Evolutionary conservation across 2,113 vertebrate genomes (phyloP), one percentile per base, ranked within the genome.

Genomic region (Meleagris gallopavo): DNA sequence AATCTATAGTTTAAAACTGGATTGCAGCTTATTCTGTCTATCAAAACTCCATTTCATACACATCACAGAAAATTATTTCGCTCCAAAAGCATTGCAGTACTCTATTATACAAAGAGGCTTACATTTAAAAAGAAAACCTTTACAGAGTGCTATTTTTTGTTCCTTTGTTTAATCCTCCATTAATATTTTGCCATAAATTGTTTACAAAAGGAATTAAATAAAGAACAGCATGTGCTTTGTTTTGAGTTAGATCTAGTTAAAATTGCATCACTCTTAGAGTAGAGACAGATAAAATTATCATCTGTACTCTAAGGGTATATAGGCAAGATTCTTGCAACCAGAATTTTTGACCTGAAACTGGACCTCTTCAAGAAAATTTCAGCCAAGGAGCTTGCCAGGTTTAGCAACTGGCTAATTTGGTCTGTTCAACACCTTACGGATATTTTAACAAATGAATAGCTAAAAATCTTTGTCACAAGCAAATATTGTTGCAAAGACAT

Each of bases 1-100:
- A 98, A 98, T 98, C 98, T 98, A 98, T 98, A 98, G 98, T 97
- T 98, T 98, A 98, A 96, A 97, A 97, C 97, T 97, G 96, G 96
- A 98, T 98, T 98, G 96, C 97, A 97, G 96, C 96, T 98, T 97
- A 95, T 82, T 97, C 98, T 98, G 97, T 97, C 98, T 97, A 97
- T 97, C 98, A 98, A 97, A 98, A 97, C 96, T 96, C 95, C 93
- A 83, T 97, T 97, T 98, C 97, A 95, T 97, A 97, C 96, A 94
- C 89, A 97, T 93, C 97, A 97, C 96, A 95, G 91, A 92, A 95
- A 97, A 93, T 91, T 95, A 96, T 96, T 97, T 96, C 89, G 90
- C 92, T 95, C 96, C 96, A 95, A 96, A 97, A 94, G 40, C 29
- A 90, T 15, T 83, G 80, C 84, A 92, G 89, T 86, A 76, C 75